These are phyloP conservation scores for Sebastes paucispinis DNA, from an alignment of 2,797 vertebrate genomes.

Conservation along the genomic window DNA sequence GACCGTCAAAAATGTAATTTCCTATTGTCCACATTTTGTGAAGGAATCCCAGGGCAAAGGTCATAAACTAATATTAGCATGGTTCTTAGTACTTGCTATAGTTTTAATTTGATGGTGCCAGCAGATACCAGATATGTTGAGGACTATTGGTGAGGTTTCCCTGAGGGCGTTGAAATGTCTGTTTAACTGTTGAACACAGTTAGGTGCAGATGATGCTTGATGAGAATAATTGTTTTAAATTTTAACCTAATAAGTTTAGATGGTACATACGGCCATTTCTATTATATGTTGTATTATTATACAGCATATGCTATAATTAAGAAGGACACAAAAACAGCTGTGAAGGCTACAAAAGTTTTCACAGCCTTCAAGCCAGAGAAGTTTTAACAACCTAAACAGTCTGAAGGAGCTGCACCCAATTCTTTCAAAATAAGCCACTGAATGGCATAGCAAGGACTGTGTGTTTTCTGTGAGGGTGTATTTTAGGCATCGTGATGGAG, in stretches of 20 bases:
- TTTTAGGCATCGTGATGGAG: not conserved
- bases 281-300: not conserved
- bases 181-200: not conserved
- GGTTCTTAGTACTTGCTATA: not conserved
- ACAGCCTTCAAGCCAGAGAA: not conserved
- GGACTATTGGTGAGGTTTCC: not conserved
- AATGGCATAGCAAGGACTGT: not conserved
- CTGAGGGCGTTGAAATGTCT: not conserved
- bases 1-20: conserved; percentile 19
- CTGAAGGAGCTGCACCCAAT: not conserved
- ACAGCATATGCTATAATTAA: not conserved
- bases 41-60: not conserved
- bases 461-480: not conserved
- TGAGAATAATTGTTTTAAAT: not conserved
- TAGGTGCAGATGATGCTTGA: too few relatives aligned
- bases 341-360: not conserved
- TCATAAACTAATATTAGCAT: conserved; percentile 47
- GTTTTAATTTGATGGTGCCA: conserved; percentile 34
- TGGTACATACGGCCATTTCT: not conserved
- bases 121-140: not conserved
- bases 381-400: not conserved
- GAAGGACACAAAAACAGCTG: not conserved
- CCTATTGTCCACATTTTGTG: conserved; percentile 17
- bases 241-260: not conserved
- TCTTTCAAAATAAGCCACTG: not conserved